A percentile compares a stretch with the other conserved stretches of the same genome.
These are phyloP conservation scores for Agelas oroides DNA, from an alignment of 37 sponge, comb jelly and placozoan species.

Conservation along the genomic window DNA sequence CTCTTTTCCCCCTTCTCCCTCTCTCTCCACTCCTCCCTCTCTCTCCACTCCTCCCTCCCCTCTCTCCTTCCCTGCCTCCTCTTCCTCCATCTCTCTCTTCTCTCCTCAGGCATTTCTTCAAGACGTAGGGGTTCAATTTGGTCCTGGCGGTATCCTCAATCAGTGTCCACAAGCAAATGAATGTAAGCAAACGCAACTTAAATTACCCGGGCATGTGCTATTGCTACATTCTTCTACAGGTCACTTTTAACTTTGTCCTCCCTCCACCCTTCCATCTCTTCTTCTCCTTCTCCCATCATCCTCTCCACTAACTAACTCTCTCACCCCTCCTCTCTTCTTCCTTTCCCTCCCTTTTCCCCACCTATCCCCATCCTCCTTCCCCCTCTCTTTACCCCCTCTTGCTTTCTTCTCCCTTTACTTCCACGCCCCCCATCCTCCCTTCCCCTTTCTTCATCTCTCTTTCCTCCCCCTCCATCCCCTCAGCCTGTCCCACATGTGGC, in stretches of 20 bases:
- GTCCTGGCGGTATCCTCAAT: conserved; percentile 8
- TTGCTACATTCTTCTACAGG: no score
- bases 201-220: no score
- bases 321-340: background rate
- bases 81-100: no score
- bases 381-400: background rate
- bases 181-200: background rate
- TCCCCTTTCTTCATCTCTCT: background rate
- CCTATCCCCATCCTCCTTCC: background rate
- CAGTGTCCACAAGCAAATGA: conserved; percentile 14
- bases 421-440: background rate
- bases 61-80: background rate
- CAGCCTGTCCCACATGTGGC: conserved; percentile 48
- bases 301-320: background rate
- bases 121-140: conserved; percentile 29
- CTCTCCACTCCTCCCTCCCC: no score
- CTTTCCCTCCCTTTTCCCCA: background rate
- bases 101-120: conserved; percentile 15
- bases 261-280: no score
- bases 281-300: no score
- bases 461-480: background rate
- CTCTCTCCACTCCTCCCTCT: no score
- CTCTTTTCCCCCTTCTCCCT: no score
- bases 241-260: no score
- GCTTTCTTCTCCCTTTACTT: background rate